Conservation (phyloP, 2,797 vertebrate genomes). For the Myiothlypis chrysogaster region DNA sequence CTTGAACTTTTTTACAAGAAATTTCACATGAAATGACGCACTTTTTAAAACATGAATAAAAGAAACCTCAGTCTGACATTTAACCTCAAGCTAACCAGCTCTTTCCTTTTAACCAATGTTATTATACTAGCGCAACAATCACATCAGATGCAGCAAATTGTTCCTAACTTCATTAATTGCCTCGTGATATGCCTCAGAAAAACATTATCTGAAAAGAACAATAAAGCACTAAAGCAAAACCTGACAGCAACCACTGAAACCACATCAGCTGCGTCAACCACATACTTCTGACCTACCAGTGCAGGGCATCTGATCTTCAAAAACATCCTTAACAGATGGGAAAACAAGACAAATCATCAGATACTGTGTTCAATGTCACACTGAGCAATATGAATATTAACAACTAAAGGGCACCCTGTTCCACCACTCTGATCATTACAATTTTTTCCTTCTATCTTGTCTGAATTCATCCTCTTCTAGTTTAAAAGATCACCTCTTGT, state of each 20-base stretch:
- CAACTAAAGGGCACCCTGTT: neutral
- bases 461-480: neutral
- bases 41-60: neutral
- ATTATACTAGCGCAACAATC: neutral
- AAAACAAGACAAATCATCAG: neutral
- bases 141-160: neutral
- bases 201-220: neutral
- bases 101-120: neutral
- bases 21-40: neutral
- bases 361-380: neutral
- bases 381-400: neutral
- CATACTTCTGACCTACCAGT: neutral
- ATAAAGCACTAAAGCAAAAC: neutral
- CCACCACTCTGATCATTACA: fast-evolving
- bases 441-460: neutral
- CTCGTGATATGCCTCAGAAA: neutral
- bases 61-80: neutral
- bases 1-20: neutral
- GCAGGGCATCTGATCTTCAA: neutral
- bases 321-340: neutral
- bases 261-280: neutral
- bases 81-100: neutral
- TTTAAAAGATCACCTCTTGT: neutral
- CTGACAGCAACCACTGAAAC: neutral
- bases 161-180: neutral